Conservation (phyloP, 2,888 invertebrate genomes). For the Acanthoscelides obtectus region DNA sequence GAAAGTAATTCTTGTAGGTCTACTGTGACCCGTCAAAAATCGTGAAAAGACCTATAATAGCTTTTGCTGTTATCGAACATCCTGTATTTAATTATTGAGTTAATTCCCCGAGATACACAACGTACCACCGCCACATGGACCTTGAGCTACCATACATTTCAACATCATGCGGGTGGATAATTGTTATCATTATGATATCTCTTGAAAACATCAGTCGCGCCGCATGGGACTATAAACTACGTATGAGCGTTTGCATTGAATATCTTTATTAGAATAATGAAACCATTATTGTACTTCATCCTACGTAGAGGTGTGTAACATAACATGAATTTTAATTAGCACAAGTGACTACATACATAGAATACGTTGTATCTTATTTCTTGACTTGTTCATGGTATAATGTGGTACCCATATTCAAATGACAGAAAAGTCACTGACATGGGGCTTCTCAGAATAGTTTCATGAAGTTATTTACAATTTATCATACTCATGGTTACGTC, state of each 20-base stretch:
- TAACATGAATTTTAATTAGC: background rate
- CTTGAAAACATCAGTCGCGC: background rate
- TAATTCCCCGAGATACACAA: background rate
- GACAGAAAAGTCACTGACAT: too few relatives aligned
- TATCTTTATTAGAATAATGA: background rate
- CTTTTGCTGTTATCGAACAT: too few relatives aligned
- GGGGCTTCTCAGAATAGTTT: too few relatives aligned
- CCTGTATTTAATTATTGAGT: background rate
- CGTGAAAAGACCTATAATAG: too few relatives aligned
- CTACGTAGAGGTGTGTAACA: background rate
- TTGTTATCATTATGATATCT: background rate
- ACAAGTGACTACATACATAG: background rate
- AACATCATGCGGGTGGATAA: background rate
- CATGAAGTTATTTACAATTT: too few relatives aligned
- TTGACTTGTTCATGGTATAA: background rate
- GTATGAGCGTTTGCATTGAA: background rate
- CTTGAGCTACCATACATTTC: background rate
- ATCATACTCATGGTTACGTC: too few relatives aligned
- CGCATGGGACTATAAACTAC: background rate
- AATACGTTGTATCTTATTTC: background rate
- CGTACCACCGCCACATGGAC: background rate
- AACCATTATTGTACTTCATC: background rate
- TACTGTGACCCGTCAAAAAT: too few relatives aligned
- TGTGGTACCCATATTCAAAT: too few relatives aligned
- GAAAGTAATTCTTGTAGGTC: too few relatives aligned